Base-by-base conservation (phyloP, 2,113 vertebrate genomes). In the Oryzias javanicus region DNA sequence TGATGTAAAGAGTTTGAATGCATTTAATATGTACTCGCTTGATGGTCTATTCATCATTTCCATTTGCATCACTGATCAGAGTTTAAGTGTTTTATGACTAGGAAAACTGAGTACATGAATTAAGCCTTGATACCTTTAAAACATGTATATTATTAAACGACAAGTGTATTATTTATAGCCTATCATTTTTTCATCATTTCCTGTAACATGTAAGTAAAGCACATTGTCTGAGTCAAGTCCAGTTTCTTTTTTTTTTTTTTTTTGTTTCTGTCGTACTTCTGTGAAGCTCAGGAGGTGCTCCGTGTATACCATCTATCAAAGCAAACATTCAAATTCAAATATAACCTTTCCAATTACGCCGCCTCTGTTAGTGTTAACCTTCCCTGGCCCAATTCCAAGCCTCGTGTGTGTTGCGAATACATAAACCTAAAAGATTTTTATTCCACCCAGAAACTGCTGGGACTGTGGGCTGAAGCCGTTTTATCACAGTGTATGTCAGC, bases 91-190 rank as follows among this genome's bases (percentile, higher is more conserved):
- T 12, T 35, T 35, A 35, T 35, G 35, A 35, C 35, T 35, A 35
- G 10, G 35, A 35, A 35, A 35, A 35, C 35, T 3, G 1, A 13
- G 12, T 3, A 35, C 10, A 35, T 8, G 3, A 8, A 35, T 44
- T 61, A 67, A 48, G 40, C 70, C 44, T 61, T n/a, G 24, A 70
- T 58, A 42, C 40, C 10, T 35, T 35, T 73, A 74, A 59, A 47
- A 78, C 15, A 15, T 42, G 69, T 66, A 73, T 71, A 64, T 73
- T 70, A 72, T 83, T 79, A 72, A 65, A 74, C 78, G 48, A 41
- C 45, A 55, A 29, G 68, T 70, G 51, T 44, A 70, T 85, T 78
- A 88, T 84, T 84, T 69, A 85, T 63, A 42, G 53, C 67, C 47
- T 20, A 19, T 66, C 3, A 27, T 35, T 35, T 35, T 10, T 35